phyloP scores from a whole-genome alignment of 2,888 invertebrate genomes.

The Eupithecia dodoneata region DNA sequence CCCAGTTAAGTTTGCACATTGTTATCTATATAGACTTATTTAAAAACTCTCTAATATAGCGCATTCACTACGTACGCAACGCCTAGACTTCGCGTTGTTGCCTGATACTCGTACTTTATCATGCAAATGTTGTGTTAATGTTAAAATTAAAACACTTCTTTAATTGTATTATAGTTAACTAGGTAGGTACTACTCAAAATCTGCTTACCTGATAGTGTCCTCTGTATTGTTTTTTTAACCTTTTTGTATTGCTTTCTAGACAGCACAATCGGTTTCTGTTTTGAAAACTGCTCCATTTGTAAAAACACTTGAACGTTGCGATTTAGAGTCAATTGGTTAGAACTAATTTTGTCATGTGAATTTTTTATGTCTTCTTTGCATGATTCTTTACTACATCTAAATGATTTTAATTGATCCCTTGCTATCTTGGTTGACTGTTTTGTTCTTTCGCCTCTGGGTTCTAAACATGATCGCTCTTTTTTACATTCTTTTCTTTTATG shows the following conservation, averaged over 20 bases:
- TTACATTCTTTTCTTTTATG: not conserved
- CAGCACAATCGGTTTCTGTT: slow-evolving; percentile 63
- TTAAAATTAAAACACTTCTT: no score
- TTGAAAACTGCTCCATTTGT: slow-evolving; percentile 60
- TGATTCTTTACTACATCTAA: not conserved
- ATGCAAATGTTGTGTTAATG: no score
- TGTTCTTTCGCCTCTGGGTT: not conserved
- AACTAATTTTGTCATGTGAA: slow-evolving; percentile 26
- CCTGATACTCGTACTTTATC: no score
- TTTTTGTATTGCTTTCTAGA: slow-evolving; percentile 68
- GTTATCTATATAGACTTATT: no score
- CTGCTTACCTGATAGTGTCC: slow-evolving; percentile 21
- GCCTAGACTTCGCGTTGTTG: no score
- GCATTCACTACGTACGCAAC: no score
- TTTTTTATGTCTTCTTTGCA: not conserved
- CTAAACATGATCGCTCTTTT: not conserved
- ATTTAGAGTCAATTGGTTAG: slow-evolving; percentile 55
- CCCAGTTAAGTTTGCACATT: no score
- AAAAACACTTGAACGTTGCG: slow-evolving; percentile 63
- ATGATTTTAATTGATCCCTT: not conserved
- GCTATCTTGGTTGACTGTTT: not conserved
- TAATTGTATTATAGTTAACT: no score
- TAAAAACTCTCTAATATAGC: no score
- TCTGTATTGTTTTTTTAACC: slow-evolving; percentile 65
- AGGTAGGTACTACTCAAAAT: not conserved